Evolutionary conservation across 2,113 vertebrate species (phyloP).

Genomic region (Bufo gargarizans): DNA sequence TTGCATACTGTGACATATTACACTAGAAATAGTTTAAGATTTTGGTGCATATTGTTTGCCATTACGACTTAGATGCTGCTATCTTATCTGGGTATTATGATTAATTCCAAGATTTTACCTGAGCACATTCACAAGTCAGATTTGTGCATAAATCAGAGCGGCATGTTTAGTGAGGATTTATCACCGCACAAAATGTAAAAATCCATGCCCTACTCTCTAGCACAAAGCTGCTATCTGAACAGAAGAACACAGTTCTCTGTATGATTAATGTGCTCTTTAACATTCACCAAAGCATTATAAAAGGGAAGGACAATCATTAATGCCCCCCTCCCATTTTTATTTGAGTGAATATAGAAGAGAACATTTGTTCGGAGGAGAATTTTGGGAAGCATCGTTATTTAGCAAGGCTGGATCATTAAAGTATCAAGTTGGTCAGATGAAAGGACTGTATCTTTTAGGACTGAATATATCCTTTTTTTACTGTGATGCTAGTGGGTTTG

Average conservation of each 20-base stretch:
- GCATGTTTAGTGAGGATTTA: constrained; percentile 44
- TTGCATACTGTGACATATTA: background rate
- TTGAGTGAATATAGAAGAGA: background rate
- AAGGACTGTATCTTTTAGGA: background rate
- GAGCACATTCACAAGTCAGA: background rate
- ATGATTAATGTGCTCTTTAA: constrained; percentile 53
- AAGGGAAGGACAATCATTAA: constrained; percentile 29
- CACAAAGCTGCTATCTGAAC: constrained; percentile 40
- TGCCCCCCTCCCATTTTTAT: constrained; percentile 10
- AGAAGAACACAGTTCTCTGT: constrained; percentile 12
- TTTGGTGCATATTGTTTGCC: background rate
- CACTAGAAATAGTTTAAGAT: background rate
- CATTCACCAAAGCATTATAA: constrained; percentile 44
- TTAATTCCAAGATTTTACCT: background rate
- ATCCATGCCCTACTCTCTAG: constrained; percentile 43
- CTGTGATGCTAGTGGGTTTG: too few relatives aligned
- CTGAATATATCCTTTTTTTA: too few relatives aligned
- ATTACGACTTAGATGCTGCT: background rate
- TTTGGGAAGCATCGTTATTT: background rate
- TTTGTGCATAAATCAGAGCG: constrained; percentile 47
- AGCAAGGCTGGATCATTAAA: background rate
- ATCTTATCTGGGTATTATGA: background rate
- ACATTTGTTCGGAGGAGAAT: constrained; percentile 1
- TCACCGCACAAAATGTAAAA: constrained; percentile 31
- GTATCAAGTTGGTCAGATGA: background rate